Evolutionary conservation across 2,888 invertebrate genomes (phyloP).

Genomic region (Lasioglossum vierecki): DNA sequence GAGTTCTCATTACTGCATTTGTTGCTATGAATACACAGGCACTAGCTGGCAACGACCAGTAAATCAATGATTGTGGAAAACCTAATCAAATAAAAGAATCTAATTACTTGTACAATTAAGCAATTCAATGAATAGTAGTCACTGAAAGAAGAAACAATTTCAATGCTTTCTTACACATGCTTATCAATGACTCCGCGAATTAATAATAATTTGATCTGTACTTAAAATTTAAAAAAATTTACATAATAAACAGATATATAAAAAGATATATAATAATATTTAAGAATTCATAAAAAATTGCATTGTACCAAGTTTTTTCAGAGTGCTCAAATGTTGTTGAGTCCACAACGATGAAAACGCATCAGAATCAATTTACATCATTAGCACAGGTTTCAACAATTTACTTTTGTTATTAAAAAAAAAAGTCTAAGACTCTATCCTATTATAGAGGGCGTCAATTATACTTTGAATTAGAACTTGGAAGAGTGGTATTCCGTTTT

Average conservation of each 20-base stretch:
- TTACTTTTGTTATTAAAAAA: neutral
- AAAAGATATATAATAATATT: neutral
- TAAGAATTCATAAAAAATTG: neutral
- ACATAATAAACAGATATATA: neutral
- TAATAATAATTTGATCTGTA: neutral
- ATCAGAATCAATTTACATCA: neutral
- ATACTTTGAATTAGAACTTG: neutral
- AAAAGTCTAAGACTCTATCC: neutral
- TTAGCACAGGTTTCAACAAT: neutral
- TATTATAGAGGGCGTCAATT: neutral
- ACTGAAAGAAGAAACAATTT: neutral
- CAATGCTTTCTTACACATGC: neutral
- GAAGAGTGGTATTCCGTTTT: neutral
- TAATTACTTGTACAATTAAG: neutral
- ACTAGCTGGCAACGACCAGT: neutral
- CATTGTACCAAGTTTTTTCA: neutral
- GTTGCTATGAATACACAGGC: neutral
- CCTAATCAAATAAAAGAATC: neutral
- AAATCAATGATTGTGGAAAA: neutral
- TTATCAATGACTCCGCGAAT: neutral
- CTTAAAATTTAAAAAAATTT: neutral
- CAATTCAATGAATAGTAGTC: neutral
- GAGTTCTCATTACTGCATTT: rapidly evolving
- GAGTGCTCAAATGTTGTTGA: neutral
- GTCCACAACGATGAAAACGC: rapidly evolving